Base-by-base conservation (phyloP, 2,888 invertebrate species). In the Athripsodes cinereus region DNA sequence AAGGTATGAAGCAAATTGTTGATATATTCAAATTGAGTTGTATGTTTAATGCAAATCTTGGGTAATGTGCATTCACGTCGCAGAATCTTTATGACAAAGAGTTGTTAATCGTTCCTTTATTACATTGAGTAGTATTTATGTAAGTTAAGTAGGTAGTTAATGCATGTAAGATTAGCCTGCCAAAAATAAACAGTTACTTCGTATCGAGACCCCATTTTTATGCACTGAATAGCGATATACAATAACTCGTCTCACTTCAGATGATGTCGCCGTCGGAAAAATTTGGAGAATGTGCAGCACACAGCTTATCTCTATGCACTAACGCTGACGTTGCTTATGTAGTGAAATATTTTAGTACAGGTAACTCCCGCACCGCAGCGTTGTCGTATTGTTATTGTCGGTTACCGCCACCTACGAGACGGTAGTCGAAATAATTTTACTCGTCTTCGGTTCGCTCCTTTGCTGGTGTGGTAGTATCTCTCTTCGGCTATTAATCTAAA, bases 171-270 rank as follows among this genome's bases (percentile, higher is more conserved):
- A 5, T 18, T 6, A 5, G 48, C 19, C 22, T 50, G 50, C 55
- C 35, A 26, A 55, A 55, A 26, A 48, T 50, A 35, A 20, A 58
- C 58, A 53, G 58, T 58, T 58, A 58, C 19, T 34, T 50, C 40
- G 13, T 13, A 40, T 13, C 40, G 40, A 52, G 58, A 55, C 53
- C 53, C 52, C 54, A 52, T 57, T 60, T 60, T 57, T 60, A 60
- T 60, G 60, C 60, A 60, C 60, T 60, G 60, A 60, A 60, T 60
- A 60, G 22, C 54, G 16, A 53, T 31, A 22, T 53, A 44, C 16
- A 53, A 57, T 53, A 57, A 57, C 40, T 22, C 57, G 57, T 50
- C 57, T 53, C 60, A 53, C 54, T 40, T 40, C 40, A 16, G 40
- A 40, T 40, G 40, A 3, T 13, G 40, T 16, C 40, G 40, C 5